These are phyloP conservation scores for Myripristis jacobus DNA, from an alignment of 2,797 vertebrate genomes.

Conservation along the genomic window DNA sequence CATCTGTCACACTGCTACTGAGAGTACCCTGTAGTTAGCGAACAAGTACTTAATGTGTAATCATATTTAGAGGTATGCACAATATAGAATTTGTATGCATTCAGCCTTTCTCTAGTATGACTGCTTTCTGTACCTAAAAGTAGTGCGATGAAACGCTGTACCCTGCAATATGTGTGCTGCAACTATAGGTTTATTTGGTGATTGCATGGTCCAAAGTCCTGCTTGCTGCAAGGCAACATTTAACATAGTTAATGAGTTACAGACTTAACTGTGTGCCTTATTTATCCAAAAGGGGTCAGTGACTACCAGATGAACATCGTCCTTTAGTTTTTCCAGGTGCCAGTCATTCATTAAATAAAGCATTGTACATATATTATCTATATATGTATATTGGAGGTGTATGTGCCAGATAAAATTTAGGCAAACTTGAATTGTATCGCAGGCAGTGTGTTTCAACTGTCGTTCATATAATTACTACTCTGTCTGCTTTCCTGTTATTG, in stretches of 20 bases:
- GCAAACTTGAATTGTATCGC: constrained; percentile 26
- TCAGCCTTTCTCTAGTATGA: constrained; percentile 26
- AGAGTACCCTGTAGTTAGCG: constrained; percentile 36
- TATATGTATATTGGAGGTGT: neutral
- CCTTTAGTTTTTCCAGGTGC: neutral
- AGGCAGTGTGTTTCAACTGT: constrained; percentile 1
- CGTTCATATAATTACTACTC: neutral
- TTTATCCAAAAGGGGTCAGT: constrained; percentile 45
- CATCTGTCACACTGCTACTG: constrained; percentile 23
- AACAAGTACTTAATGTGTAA: constrained; percentile 63
- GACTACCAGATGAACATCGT: constrained; percentile 13
- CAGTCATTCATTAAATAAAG: constrained; percentile 1
- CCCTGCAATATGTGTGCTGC: constrained; percentile 12
- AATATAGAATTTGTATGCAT: constrained; percentile 29
- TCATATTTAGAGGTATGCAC: constrained; percentile 51
- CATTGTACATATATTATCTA: too few species aligned
- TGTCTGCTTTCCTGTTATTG: neutral
- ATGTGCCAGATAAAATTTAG: neutral
- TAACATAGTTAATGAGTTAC: constrained; percentile 79
- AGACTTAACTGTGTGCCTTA: constrained; percentile 46
- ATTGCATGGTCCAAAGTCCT: constrained; percentile 74
- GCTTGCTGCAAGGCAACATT: constrained; percentile 52
- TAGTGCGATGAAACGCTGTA: constrained; percentile 7
- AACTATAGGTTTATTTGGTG: constrained; percentile 4
- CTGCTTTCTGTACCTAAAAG: constrained; percentile 30